Conservation (phyloP, 2,888 invertebrate genomes). For the Doris montereyensis region DNA sequence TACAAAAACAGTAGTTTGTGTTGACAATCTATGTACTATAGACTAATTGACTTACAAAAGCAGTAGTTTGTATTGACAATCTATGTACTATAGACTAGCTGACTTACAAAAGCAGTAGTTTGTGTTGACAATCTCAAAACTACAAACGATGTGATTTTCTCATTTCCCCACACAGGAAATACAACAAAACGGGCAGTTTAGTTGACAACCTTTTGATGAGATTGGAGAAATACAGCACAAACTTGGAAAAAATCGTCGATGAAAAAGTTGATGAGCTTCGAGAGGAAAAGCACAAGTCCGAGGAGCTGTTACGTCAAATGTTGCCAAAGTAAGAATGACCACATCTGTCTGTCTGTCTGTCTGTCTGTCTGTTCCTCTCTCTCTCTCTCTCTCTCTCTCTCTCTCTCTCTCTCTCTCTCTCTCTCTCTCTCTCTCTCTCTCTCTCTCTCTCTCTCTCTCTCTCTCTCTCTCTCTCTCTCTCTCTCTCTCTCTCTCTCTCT, state of each 20-base stretch:
- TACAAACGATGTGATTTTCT: no score
- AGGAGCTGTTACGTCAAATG: slow-evolving; percentile 40
- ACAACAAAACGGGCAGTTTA: slow-evolving; percentile 38
- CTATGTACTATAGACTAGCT: no score
- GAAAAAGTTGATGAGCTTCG: slow-evolving; percentile 40
- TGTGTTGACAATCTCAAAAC: no score
- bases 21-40: no score
- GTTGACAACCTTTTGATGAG: slow-evolving; percentile 38
- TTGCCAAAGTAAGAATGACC: slow-evolving; percentile 32
- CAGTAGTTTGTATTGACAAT: no score
- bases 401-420: no score
- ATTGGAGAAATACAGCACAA: slow-evolving; percentile 40
- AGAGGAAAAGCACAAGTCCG: slow-evolving; percentile 41
- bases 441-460: not conserved
- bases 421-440: slow-evolving; percentile 1
- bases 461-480: not conserved
- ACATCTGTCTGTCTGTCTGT: not conserved
- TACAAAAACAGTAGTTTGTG: no score
- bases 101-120: no score
- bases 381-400: no score
- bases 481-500: not conserved
- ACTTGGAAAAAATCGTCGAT: slow-evolving; percentile 42
- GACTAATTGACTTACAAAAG: no score
- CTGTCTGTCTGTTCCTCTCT: no score
- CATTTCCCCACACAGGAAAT: slow-evolving; percentile 24